phyloP scores from a whole-genome alignment of 2,113 vertebrate genomes.

The Megaptera novaeangliae region DNA sequence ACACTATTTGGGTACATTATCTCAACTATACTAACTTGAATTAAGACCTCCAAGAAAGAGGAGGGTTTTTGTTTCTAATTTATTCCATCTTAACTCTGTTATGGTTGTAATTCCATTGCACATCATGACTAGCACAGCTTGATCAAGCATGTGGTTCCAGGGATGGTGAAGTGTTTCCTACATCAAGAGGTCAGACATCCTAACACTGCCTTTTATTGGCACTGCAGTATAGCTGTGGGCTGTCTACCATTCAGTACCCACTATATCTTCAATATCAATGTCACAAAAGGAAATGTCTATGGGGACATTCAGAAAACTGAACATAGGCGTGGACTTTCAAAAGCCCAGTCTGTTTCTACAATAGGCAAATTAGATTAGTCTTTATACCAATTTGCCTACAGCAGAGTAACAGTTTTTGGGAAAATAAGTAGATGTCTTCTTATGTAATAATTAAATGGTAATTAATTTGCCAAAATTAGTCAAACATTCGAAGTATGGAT shows the following conservation, averaged over 20 bases:
- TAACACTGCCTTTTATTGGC: not conserved
- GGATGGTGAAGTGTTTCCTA: not conserved
- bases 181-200: not conserved
- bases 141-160: not conserved
- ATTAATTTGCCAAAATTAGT: slow-evolving; percentile 44
- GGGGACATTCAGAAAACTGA: slow-evolving; percentile 13
- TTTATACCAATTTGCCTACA: slow-evolving; percentile 7
- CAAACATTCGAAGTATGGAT: not conserved
- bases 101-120: not conserved
- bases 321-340: not conserved
- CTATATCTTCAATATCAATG: not conserved
- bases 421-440: slow-evolving; percentile 27
- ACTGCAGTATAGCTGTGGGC: not conserved
- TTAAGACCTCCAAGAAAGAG: not conserved
- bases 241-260: not conserved
- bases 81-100: not conserved
- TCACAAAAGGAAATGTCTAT: not conserved
- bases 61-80: not conserved
- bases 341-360: not conserved
- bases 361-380: slow-evolving; percentile 4
- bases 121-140: not conserved
- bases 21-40: not conserved
- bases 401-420: not conserved
- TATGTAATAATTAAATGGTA: slow-evolving; percentile 20
- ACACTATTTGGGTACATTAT: not conserved